Percentiles rank a stretch among this genome's conserved stretches.
These are phyloP conservation scores for Diorhabda carinulata DNA, from an alignment of 1,140 invertebrate species.

Conservation along the genomic window DNA sequence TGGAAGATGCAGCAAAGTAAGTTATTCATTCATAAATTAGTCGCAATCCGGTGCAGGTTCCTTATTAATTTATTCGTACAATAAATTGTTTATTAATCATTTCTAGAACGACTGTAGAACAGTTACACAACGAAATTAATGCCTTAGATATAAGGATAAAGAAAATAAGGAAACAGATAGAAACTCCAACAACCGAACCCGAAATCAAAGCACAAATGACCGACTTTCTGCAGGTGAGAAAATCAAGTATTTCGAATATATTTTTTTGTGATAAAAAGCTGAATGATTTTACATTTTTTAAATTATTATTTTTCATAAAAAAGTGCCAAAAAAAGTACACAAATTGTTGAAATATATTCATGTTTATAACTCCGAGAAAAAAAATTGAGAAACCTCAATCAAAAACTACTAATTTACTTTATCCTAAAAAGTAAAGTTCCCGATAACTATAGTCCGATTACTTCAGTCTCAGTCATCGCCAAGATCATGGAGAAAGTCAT, in stretches of 20 bases:
- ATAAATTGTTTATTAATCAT: neutral
- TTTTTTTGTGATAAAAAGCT: neutral
- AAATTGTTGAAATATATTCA: too few relatives aligned
- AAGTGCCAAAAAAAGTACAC: too few relatives aligned
- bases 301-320: too few relatives aligned
- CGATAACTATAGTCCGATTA: too few relatives aligned
- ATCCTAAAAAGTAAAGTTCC: too few relatives aligned
- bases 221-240: constrained; percentile 74
- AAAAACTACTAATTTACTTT: too few relatives aligned
- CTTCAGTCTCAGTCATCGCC: too few relatives aligned
- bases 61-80: neutral
- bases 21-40: constrained; percentile 24
- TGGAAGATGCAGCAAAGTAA: constrained; percentile 89
- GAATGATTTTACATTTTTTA: too few relatives aligned
- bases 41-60: neutral
- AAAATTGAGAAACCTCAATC: too few relatives aligned
- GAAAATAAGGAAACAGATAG: constrained; percentile 77
- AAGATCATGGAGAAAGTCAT: too few relatives aligned
- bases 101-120: constrained; percentile 81
- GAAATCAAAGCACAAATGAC: constrained; percentile 87
- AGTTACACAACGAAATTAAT: constrained; percentile 85
- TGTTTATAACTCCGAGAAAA: too few relatives aligned
- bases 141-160: constrained; percentile 74
- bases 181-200: constrained; percentile 66
- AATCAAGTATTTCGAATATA: constrained; percentile 10